Conservation (phyloP, 1,140 invertebrate species). For the Cepaea nemoralis region DNA sequence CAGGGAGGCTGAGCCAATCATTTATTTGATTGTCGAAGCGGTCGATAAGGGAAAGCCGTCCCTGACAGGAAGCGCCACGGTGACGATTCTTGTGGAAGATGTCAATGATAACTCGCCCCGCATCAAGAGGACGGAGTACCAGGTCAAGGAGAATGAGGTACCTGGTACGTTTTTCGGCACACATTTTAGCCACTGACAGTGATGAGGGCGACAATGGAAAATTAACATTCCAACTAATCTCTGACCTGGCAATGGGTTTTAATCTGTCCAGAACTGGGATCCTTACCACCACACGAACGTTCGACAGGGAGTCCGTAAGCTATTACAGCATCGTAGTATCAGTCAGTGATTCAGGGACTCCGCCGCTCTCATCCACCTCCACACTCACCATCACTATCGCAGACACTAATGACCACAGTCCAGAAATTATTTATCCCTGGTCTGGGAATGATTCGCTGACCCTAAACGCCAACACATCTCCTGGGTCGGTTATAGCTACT, state of each 20-base stretch:
- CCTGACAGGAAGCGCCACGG: slow-evolving; percentile 77
- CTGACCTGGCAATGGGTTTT: slow-evolving; percentile 62
- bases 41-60: slow-evolving; percentile 54
- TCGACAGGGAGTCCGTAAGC: slow-evolving; percentile 84
- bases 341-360: slow-evolving; percentile 86
- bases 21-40: slow-evolving; percentile 73
- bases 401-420: slow-evolving; percentile 94
- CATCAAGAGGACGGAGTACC: slow-evolving; percentile 49
- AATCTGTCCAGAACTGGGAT: slow-evolving; percentile 47
- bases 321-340: slow-evolving; percentile 49
- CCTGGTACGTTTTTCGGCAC: slow-evolving; percentile 43
- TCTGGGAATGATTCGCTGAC: slow-evolving; percentile 44
- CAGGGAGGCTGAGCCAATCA: slow-evolving; percentile 42
- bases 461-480: slow-evolving; percentile 36
- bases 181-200: slow-evolving; percentile 45
- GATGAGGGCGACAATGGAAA: slow-evolving; percentile 47
- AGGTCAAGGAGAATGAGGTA: slow-evolving; percentile 43
- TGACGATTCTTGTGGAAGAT: slow-evolving; percentile 81
- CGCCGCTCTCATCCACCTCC: slow-evolving; percentile 73
- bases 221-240: slow-evolving; percentile 76
- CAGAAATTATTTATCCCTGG: slow-evolving; percentile 68
- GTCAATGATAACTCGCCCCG: slow-evolving; percentile 59
- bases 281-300: slow-evolving; percentile 72
- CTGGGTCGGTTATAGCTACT: slow-evolving; percentile 20
- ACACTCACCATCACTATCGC: slow-evolving; percentile 81